A percentile compares a stretch with the other conserved stretches of the same genome.
Evolutionary conservation across 2,797 vertebrate genomes (phyloP).

Genomic region (Chrosomus eos): DNA sequence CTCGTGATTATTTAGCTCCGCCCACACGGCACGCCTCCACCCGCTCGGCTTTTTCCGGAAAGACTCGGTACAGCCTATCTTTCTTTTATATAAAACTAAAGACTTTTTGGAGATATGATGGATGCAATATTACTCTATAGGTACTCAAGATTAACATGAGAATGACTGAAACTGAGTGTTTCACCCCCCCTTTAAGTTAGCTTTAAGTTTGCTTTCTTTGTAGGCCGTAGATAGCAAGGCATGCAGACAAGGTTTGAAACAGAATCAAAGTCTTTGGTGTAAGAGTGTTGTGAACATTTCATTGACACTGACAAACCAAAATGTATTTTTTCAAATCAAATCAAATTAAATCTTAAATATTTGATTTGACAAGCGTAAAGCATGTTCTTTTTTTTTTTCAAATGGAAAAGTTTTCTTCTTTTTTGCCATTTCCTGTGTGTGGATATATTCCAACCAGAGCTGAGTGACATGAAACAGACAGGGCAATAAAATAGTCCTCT

Average conservation of each 20-base stretch:
- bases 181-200: too few relatives aligned
- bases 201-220: background rate
- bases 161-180: too few relatives aligned
- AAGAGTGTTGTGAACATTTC: background rate
- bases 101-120: too few relatives aligned
- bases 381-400: background rate
- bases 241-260: background rate
- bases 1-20: too few relatives aligned
- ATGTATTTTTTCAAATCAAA: background rate
- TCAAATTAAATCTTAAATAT: too few relatives aligned
- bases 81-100: too few relatives aligned
- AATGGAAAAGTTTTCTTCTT: background rate
- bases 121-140: too few relatives aligned
- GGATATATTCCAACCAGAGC: background rate
- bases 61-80: too few relatives aligned
- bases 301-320: background rate
- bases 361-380: background rate
- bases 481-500: constrained; percentile 4
- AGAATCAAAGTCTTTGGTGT: background rate
- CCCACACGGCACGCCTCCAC: too few relatives aligned
- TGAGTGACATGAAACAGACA: constrained; percentile 16
- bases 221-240: background rate
- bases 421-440: constrained; percentile 19
- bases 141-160: too few relatives aligned
- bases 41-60: too few relatives aligned